phyloP scores from a whole-genome alignment of 2,113 vertebrate genomes.

The Irena cyanogastra region DNA sequence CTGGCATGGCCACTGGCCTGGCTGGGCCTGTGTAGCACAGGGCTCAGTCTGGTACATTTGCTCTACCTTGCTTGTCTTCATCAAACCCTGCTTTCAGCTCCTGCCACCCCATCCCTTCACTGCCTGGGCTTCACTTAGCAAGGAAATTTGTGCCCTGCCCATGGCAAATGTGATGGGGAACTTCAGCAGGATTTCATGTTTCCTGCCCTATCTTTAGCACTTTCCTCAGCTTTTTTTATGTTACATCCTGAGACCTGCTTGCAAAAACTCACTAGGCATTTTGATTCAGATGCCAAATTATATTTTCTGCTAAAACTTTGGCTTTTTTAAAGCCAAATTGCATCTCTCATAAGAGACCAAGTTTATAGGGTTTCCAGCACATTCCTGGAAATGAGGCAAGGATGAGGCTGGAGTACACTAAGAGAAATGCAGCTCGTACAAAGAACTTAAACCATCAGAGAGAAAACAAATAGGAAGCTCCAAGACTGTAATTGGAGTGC shows the following conservation, averaged over 20 bases:
- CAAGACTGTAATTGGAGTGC: not conserved
- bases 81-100: not conserved
- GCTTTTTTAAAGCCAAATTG: not conserved
- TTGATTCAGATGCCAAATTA: not conserved
- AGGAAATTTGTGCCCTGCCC: not conserved
- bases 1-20: not conserved
- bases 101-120: not conserved
- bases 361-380: not conserved
- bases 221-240: not conserved
- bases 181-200: not conserved
- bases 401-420: not conserved
- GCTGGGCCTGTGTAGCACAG: not conserved
- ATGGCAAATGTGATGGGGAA: not conserved
- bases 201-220: not conserved
- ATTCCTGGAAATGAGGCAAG: not conserved
- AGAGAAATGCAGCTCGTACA: not conserved
- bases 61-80: not conserved
- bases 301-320: not conserved
- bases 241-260: not conserved
- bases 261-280: not conserved
- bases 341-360: not conserved
- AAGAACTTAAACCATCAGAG: not conserved
- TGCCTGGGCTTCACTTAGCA: not conserved
- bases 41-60: not conserved
- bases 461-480: not conserved